Evolutionary conservation across 1,140 invertebrate genomes (phyloP).

Genomic region (Eurosta solidaginis): DNA sequence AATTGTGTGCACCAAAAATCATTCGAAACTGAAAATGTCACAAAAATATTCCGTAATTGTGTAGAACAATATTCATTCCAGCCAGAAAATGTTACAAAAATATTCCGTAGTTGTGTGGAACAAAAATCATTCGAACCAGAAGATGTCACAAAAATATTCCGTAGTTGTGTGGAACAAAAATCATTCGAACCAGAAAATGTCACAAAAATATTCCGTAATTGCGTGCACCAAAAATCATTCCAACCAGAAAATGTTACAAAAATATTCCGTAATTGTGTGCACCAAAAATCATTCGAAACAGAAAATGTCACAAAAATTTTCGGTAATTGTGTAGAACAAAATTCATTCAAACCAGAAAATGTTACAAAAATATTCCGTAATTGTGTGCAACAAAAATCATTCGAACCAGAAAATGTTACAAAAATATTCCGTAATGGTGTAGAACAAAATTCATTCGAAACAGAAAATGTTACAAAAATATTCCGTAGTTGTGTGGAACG

Average conservation of each 20-base stretch:
- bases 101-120: not conserved
- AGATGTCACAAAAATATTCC: not conserved
- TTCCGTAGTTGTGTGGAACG: not conserved
- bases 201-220: not conserved
- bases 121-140: not conserved
- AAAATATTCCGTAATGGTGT: not conserved
- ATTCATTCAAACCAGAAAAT: not conserved
- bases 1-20: not conserved
- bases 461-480: not conserved
- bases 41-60: not conserved
- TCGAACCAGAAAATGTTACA: not conserved
- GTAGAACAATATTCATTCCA: not conserved
- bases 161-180: not conserved
- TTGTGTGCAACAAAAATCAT: not conserved
- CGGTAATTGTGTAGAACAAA: not conserved
- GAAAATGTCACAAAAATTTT: not conserved
- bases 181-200: not conserved
- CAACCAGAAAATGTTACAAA: not conserved
- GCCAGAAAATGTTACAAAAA: not conserved
- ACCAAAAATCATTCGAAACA: not conserved
- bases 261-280: not conserved
- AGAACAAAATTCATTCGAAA: not conserved
- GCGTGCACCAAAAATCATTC: not conserved
- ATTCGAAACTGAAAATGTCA: not conserved
- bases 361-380: not conserved